Base-by-base conservation (phyloP, 2,113 vertebrate species). In the Paedocypris sp. region DNA sequence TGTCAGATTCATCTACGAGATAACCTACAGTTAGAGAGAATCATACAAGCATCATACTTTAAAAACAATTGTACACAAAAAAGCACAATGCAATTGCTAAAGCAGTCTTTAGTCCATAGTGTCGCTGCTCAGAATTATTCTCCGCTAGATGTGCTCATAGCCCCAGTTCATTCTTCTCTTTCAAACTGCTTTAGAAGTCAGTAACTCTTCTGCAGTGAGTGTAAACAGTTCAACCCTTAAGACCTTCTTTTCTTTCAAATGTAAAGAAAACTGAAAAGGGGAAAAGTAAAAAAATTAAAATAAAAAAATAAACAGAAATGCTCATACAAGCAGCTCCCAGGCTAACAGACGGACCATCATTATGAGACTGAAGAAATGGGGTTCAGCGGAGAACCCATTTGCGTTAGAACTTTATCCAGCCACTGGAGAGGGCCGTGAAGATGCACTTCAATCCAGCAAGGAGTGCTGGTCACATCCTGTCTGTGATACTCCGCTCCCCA, bases 361-460 rank as follows among this genome's bases (percentile, higher is more conserved):
- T 96, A 97, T 77, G 94, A 98, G 82, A 98, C 94, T 53, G 94
- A 98, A 62, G 94, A 97, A 73, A 97, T 97, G 62, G 94, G 94
- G 76, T 97, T 97, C 61, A 94, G 88, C 64, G 94, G 94, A 4
- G 93, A 96, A 58, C 93, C 94, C 92, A 97, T 98, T 76, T 97
- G 94, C 74, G 93, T 98, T 48, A 98, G 87, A 83, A 98, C 94
- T 88, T 98, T 97, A 87, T 98, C 94, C 81, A 98, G 83, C 94
- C 94, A 98, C 73, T 98, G 94, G 22, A 98, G 91, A 28, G 94
- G 93, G 49, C 93, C 94, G 2, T 97, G 91, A 63, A 98, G 89
- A 79, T 98, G 94, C 73, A 98, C 93, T 82, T 98, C 94, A 60
- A 97, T 97, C 94, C 94, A 97, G 77, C 94, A 97, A 0, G 94